phyloP scores from a whole-genome alignment of 2,888 invertebrate genomes.

The Cryptophagus acutangulus region DNA sequence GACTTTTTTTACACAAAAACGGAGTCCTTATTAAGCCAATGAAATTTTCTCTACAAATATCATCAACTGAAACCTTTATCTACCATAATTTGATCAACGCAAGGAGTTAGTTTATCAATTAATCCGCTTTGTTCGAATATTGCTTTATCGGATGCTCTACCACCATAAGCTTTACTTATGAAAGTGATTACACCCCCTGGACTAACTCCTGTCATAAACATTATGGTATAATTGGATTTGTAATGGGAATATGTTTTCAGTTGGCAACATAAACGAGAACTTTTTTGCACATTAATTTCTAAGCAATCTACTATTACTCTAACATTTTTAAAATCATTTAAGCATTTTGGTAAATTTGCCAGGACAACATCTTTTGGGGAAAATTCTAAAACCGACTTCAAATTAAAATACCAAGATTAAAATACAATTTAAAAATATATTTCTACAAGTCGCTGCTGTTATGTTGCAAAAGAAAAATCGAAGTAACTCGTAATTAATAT shows the following conservation, averaged over 20 bases:
- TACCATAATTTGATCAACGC: constrained; percentile 18
- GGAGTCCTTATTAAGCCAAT: constrained; percentile 17
- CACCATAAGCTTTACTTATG: constrained; percentile 11
- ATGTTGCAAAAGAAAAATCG: no score
- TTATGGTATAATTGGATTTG: constrained; percentile 12
- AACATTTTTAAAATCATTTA: constrained; percentile 22
- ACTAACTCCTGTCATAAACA: constrained; percentile 13
- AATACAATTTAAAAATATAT: no score
- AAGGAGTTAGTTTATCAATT: constrained; percentile 5
- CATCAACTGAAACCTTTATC: constrained; percentile 13
- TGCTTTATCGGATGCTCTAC: constrained; percentile 10
- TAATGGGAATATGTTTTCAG: constrained; percentile 12
- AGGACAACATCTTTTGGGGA: no score
- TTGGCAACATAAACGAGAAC: no score
- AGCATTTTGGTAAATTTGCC: no score
- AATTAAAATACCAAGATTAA: no score
- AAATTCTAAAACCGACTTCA: no score
- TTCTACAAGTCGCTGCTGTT: no score
- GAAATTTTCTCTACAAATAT: constrained; percentile 11
- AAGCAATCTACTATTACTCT: constrained; percentile 30
- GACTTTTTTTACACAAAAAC: constrained; percentile 18
- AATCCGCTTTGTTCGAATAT: constrained; percentile 14
- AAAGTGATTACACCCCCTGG: constrained; percentile 15
- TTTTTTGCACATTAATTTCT: constrained; percentile 26
- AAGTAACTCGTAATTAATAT: no score